A percentile compares a stretch with the other conserved stretches of the same genome.
Conservation (phyloP, 1,140 invertebrate species). For the Sminthurides bifidus region DNA sequence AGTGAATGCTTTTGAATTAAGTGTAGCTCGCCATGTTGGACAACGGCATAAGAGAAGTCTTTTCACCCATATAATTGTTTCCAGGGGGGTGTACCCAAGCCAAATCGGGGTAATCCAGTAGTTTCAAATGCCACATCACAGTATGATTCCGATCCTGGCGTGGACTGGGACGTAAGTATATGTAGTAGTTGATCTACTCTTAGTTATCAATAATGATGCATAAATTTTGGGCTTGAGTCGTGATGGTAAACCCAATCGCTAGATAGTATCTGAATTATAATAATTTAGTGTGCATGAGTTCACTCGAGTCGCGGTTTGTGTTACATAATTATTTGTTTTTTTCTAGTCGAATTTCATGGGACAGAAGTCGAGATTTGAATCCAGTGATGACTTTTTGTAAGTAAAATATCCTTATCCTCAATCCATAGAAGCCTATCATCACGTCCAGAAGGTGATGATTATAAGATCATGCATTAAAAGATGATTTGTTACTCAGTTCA, state of each 20-base stretch:
- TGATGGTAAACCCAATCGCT: conserved; percentile 15
- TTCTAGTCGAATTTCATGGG: not conserved
- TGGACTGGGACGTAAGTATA: conserved; percentile 14
- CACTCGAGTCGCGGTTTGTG: not conserved
- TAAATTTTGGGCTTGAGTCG: conserved; percentile 9
- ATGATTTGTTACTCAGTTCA: not conserved
- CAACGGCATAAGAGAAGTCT: not conserved
- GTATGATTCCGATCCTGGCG: conserved; percentile 11
- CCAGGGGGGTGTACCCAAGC: conserved; percentile 15
- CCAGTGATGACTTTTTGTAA: not conserved
- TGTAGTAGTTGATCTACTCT: not conserved
- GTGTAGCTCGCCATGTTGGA: too few relatives aligned
- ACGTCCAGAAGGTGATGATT: too few relatives aligned
- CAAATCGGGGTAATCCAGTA: conserved; percentile 5
- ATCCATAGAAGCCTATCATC: not conserved
- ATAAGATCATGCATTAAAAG: not conserved
- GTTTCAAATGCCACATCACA: not conserved
- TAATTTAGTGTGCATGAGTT: not conserved
- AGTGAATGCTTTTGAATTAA: too few relatives aligned
- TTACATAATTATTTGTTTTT: not conserved
- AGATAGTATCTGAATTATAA: conserved; percentile 21
- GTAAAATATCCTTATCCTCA: not conserved
- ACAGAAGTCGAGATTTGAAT: not conserved
- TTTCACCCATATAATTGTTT: not conserved
- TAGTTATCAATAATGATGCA: conserved; percentile 4